Percentiles rank a stretch among this genome's conserved stretches.
Conservation (phyloP, 1,140 invertebrate genomes). For the Drosophila parvula region DNA sequence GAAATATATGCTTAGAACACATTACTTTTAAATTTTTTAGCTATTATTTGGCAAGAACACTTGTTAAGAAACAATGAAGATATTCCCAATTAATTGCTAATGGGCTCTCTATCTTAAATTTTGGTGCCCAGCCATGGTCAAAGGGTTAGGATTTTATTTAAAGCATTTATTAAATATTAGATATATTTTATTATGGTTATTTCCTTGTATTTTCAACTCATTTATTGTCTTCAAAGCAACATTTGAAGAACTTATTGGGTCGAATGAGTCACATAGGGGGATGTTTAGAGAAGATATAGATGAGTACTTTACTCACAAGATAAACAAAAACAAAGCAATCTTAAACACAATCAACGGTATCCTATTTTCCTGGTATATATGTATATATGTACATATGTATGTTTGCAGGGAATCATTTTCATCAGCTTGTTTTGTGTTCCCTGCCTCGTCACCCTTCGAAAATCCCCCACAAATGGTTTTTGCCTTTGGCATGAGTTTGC, state of each 20-base stretch:
- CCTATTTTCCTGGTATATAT: conserved; percentile 13
- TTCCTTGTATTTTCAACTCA: background rate
- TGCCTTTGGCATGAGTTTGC: conserved; percentile 33
- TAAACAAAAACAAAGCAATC: conserved; percentile 46
- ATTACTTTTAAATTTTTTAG: background rate
- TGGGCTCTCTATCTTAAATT: too few relatives aligned
- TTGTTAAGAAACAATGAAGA: background rate
- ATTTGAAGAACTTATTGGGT: too few relatives aligned
- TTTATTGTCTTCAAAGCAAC: too few relatives aligned
- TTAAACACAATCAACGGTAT: conserved; percentile 65
- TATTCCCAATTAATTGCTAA: background rate
- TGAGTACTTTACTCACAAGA: conserved; percentile 1
- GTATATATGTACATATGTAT: too few relatives aligned
- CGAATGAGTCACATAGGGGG: conserved; percentile 12
- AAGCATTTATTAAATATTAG: too few relatives aligned
- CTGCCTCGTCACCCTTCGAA: background rate
- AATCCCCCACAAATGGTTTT: conserved; percentile 38
- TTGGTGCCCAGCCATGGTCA: too few relatives aligned
- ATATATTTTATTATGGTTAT: too few relatives aligned
- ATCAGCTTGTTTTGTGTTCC: background rate
- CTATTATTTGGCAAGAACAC: too few relatives aligned
- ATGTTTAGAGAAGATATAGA: conserved; percentile 4
- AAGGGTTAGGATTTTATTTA: too few relatives aligned
- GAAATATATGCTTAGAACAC: background rate
- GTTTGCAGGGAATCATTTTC: conserved; percentile 13